Conservation (phyloP, 2,113 vertebrate species). For the Psephotus haematonotus region DNA sequence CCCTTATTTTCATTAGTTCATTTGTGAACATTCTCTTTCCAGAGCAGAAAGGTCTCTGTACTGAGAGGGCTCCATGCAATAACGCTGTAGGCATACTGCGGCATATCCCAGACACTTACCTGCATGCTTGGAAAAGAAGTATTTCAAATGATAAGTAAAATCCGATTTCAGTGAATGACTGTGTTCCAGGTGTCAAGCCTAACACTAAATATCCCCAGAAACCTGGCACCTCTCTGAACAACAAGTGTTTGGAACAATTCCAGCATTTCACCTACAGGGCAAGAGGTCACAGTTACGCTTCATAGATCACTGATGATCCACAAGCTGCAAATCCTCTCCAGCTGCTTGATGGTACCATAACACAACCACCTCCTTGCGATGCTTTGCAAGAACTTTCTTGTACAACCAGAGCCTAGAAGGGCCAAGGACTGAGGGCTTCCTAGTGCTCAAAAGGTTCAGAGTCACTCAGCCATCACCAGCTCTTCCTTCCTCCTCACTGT, state of each 20-base stretch:
- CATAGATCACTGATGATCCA: rapidly evolving
- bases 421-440: neutral
- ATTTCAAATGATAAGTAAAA: neutral
- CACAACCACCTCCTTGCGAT: neutral
- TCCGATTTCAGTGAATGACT: neutral
- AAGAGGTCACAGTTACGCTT: neutral
- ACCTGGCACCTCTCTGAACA: neutral
- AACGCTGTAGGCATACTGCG: neutral
- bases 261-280: neutral
- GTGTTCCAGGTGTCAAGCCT: neutral
- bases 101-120: neutral
- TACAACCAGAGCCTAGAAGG: neutral
- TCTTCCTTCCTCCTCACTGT: neutral
- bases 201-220: neutral
- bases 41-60: neutral
- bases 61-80: neutral
- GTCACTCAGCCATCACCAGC: neutral
- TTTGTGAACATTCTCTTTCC: neutral
- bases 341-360: neutral
- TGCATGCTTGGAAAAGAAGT: neutral
- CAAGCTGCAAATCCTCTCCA: neutral
- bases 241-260: neutral
- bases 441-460: neutral
- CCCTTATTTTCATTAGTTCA: neutral
- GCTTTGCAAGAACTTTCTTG: neutral